Evolutionary conservation across 2,888 invertebrate species (phyloP).

Genomic region (Melolontha melolontha): DNA sequence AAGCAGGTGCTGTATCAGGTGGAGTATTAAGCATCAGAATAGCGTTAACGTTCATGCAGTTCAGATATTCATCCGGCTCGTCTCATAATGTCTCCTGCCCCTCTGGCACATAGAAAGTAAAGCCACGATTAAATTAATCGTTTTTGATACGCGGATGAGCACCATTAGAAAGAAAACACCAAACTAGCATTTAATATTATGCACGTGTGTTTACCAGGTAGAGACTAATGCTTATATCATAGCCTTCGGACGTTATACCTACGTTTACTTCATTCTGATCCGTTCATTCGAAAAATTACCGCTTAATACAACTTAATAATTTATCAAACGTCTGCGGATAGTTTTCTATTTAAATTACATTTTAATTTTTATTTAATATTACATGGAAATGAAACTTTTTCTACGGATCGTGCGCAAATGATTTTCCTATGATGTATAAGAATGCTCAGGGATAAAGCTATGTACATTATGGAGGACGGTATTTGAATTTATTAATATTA

Average conservation of each 20-base stretch:
- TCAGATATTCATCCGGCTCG: conserved; percentile 30
- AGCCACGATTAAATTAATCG: conserved; percentile 44
- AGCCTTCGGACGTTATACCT: conserved; percentile 7
- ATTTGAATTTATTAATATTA: conserved; percentile 26
- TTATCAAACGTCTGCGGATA: conserved; percentile 6
- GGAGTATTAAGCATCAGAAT: conserved; percentile 28
- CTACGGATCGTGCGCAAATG: background rate
- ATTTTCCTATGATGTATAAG: background rate
- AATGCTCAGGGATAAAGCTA: background rate
- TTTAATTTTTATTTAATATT: conserved; percentile 22
- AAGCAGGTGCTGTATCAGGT: conserved; percentile 32
- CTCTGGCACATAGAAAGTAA: conserved; percentile 25
- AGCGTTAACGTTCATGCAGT: conserved; percentile 9
- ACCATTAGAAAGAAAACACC: conserved; percentile 36
- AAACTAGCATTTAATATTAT: conserved; percentile 42
- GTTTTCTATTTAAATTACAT: conserved; percentile 16
- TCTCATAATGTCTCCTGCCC: conserved; percentile 35
- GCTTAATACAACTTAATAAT: conserved; percentile 6
- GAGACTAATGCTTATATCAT: conserved; percentile 37
- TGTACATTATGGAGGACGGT: conserved; percentile 2
- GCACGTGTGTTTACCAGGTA: conserved; percentile 40
- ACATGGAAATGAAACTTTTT: conserved; percentile 2
- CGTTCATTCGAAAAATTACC: conserved; percentile 25
- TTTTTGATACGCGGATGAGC: conserved; percentile 47
- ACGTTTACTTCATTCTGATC: conserved; percentile 5